A percentile compares a stretch with the other conserved stretches of the same genome.
These are phyloP conservation scores for Drosophila emarginata DNA, from an alignment of 2,888 invertebrate genomes.

Conservation along the genomic window DNA sequence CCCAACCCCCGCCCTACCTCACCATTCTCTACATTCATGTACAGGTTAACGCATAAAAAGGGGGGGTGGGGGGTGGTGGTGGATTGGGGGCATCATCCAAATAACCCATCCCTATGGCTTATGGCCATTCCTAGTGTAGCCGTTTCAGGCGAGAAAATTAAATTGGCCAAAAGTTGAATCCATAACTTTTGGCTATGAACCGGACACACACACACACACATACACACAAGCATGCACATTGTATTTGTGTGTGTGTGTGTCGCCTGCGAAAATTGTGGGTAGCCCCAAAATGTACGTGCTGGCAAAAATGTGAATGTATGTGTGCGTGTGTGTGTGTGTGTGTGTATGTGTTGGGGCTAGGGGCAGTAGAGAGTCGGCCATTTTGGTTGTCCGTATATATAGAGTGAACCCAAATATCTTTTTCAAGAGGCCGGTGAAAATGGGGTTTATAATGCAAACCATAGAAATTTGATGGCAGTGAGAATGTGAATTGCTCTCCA, in stretches of 20 bases:
- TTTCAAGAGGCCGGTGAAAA: conserved; percentile 55
- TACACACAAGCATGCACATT: conserved; percentile 12
- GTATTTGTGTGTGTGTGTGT: not conserved
- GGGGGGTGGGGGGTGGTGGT: not conserved
- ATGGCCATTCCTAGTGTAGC: conserved; percentile 59
- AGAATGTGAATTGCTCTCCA: conserved; percentile 51
- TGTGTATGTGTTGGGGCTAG: conserved; percentile 5
- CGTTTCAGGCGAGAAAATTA: conserved; percentile 81
- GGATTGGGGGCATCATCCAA: not conserved
- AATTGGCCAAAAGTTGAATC: conserved; percentile 80
- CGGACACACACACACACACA: conserved; percentile 48
- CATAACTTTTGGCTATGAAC: conserved; percentile 75
- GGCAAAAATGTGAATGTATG: not conserved
- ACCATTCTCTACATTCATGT: not conserved
- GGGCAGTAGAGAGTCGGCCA: conserved; percentile 54
- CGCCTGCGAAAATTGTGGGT: conserved; percentile 73
- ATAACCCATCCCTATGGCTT: not conserved
- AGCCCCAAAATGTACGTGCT: conserved; percentile 37
- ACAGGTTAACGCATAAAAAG: conserved; percentile 15
- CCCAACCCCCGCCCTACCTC: not conserved
- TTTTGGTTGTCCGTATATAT: conserved; percentile 50
- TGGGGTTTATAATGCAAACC: conserved; percentile 14
- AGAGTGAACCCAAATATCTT: conserved; percentile 47
- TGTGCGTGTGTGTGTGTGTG: not conserved
- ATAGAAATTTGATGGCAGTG: conserved; percentile 17